These are phyloP conservation scores for Rhagonycha lutea DNA, from an alignment of 2,888 invertebrate species.

Conservation along the genomic window DNA sequence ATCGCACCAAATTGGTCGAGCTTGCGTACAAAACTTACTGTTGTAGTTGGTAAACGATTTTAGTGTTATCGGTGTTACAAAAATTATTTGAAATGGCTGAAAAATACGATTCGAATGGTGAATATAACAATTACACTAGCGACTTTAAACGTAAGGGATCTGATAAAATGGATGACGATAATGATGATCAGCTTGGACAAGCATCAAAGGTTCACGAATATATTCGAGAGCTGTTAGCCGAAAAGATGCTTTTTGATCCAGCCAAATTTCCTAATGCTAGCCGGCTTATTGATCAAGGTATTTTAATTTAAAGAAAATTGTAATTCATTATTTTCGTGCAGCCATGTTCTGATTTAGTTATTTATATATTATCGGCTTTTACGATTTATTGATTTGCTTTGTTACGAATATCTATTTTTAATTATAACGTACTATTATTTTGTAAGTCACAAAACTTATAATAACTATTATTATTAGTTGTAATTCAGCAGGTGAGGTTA, in stretches of 20 bases:
- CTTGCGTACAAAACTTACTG: neutral
- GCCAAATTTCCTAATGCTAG: constrained; percentile 72
- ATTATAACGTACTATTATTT: neutral
- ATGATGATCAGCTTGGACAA: constrained; percentile 57
- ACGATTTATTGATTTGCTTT: neutral
- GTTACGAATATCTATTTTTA: neutral
- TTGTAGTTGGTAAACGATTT: neutral
- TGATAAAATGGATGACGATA: constrained; percentile 37
- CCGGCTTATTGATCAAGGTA: constrained; percentile 77
- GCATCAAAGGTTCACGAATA: constrained; percentile 79
- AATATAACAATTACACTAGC: constrained; percentile 45
- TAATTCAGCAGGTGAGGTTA: neutral
- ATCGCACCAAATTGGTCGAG: neutral
- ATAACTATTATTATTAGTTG: neutral
- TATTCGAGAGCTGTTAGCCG: constrained; percentile 72
- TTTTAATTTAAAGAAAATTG: constrained; percentile 1
- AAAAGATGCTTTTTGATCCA: constrained; percentile 69
- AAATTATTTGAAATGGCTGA: constrained; percentile 43
- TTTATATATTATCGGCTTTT: neutral
- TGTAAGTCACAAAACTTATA: neutral
- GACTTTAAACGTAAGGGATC: constrained; percentile 49
- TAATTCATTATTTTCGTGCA: neutral
- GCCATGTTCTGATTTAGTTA: neutral
- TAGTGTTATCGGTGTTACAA: neutral
- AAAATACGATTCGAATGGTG: constrained; percentile 52